These are phyloP conservation scores for Tineola bisselliella DNA, from an alignment of 2,888 invertebrate species.

Conservation along the genomic window DNA sequence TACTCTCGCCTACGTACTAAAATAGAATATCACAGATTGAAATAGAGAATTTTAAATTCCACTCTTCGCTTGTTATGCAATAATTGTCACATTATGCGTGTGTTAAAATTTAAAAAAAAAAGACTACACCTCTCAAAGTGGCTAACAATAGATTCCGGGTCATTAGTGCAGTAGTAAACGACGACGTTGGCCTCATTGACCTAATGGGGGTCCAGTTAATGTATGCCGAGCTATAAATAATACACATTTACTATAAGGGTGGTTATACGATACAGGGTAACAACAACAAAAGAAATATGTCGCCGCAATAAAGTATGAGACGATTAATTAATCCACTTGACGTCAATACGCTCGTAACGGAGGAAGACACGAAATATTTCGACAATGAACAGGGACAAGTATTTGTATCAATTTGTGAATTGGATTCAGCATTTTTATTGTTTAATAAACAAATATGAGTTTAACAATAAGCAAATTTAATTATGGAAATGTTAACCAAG, in stretches of 20 bases:
- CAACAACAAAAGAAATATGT: too few species aligned
- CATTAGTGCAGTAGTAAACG: conserved; percentile 38
- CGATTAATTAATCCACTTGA: too few species aligned
- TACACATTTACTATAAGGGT: conserved; percentile 22
- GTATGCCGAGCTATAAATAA: conserved; percentile 47
- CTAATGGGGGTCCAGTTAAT: conserved; percentile 43
- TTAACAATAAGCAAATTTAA: neutral
- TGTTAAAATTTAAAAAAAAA: neutral
- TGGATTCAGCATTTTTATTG: too few species aligned
- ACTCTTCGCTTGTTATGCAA: too few species aligned
- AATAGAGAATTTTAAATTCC: neutral
- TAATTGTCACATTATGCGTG: too few species aligned
- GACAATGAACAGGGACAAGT: too few species aligned
- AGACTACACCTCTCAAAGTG: conserved; percentile 3
- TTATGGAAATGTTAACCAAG: neutral
- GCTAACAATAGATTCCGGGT: conserved; percentile 46
- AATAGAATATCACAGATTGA: conserved; percentile 6
- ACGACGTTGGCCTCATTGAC: conserved; percentile 33
- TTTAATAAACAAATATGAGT: too few species aligned
- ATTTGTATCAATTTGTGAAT: too few species aligned
- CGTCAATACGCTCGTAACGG: too few species aligned
- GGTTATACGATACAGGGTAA: neutral
- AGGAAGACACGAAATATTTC: too few species aligned
- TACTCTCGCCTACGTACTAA: neutral
- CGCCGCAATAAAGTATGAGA: too few species aligned